A percentile compares a stretch with the other conserved stretches of the same genome.
Evolutionary conservation across 1,140 invertebrate species (phyloP).

Genomic region (Onthophagus taurus): DNA sequence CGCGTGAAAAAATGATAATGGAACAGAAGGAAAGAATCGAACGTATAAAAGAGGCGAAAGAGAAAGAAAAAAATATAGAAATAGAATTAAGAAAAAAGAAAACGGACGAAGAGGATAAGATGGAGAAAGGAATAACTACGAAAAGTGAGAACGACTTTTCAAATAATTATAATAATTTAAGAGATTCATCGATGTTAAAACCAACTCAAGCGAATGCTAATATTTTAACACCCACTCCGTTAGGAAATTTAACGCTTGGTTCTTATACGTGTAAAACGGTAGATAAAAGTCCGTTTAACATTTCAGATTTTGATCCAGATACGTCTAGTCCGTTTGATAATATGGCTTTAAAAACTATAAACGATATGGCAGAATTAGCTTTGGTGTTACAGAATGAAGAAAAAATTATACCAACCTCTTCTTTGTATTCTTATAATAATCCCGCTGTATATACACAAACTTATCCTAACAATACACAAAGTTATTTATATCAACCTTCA

Average conservation of each 20-base stretch:
- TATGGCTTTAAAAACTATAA: slow-evolving; percentile 81
- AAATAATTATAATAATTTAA: neutral
- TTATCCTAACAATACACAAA: slow-evolving; percentile 12
- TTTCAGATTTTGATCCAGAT: slow-evolving; percentile 73
- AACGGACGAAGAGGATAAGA: no score
- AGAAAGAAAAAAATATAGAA: slow-evolving; percentile 12
- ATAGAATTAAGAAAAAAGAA: slow-evolving; percentile 14
- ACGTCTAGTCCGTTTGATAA: slow-evolving; percentile 86
- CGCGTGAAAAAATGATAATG: slow-evolving; percentile 48
- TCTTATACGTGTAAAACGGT: slow-evolving; percentile 16
- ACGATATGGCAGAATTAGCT: slow-evolving; percentile 79
- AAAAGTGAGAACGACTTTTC: neutral
- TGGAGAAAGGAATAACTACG: neutral
- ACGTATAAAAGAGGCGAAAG: slow-evolving; percentile 31
- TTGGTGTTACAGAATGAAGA: slow-evolving; percentile 48
- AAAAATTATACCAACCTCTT: slow-evolving; percentile 4
- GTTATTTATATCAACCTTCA: slow-evolving; percentile 12
- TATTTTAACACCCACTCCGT: slow-evolving; percentile 30
- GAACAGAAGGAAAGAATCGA: slow-evolving; percentile 48
- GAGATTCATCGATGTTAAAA: slow-evolving; percentile 20
- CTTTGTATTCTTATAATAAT: slow-evolving; percentile 14
- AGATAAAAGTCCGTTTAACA: slow-evolving; percentile 33
- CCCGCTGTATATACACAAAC: slow-evolving; percentile 9
- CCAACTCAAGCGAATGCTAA: slow-evolving; percentile 25
- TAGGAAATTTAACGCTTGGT: slow-evolving; percentile 16